Percentiles rank a stretch among this genome's conserved stretches.
phyloP scores from a whole-genome alignment of 2,113 vertebrate species.

The Lontra canadensis region DNA sequence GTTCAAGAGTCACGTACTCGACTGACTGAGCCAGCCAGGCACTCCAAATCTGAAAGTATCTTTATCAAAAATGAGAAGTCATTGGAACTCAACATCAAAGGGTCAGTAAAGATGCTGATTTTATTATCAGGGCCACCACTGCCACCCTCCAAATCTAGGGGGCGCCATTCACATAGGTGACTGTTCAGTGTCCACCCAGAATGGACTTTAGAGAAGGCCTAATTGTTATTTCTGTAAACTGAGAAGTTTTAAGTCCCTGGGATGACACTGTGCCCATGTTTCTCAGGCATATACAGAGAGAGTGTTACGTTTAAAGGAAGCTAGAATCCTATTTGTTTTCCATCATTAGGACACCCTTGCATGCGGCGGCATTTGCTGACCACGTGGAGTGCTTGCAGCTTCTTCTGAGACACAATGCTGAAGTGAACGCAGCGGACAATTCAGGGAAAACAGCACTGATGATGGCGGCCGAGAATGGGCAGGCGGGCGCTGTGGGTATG shows the following conservation, averaged over 20 bases:
- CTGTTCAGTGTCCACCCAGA: background rate
- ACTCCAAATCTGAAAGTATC: background rate
- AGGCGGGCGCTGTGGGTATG: constrained; percentile 89
- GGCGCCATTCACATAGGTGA: background rate
- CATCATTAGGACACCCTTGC: constrained; percentile 91
- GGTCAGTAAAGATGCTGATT: background rate
- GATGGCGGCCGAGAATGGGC: constrained; percentile 92
- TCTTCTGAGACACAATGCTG: constrained; percentile 91
- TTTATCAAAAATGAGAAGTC: constrained; percentile 22
- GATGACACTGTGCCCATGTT: rapidly evolving
- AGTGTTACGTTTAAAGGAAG: background rate
- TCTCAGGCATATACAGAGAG: background rate
- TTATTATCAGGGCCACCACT: background rate
- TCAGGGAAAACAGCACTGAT: constrained; percentile 91
- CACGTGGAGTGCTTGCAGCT: constrained; percentile 94
- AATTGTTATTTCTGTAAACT: background rate
- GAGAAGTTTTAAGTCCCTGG: background rate
- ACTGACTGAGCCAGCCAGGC: background rate
- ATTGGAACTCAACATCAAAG: background rate
- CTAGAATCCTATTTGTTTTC: background rate
- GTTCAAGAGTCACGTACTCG: background rate
- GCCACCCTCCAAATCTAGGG: background rate
- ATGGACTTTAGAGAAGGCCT: background rate
- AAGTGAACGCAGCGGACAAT: constrained; percentile 87
- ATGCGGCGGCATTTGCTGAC: constrained; percentile 93